Evolutionary conservation across 2,113 vertebrate genomes (phyloP), one percentile per base, ranked within the genome.

Genomic region (Arothron firmamentum): DNA sequence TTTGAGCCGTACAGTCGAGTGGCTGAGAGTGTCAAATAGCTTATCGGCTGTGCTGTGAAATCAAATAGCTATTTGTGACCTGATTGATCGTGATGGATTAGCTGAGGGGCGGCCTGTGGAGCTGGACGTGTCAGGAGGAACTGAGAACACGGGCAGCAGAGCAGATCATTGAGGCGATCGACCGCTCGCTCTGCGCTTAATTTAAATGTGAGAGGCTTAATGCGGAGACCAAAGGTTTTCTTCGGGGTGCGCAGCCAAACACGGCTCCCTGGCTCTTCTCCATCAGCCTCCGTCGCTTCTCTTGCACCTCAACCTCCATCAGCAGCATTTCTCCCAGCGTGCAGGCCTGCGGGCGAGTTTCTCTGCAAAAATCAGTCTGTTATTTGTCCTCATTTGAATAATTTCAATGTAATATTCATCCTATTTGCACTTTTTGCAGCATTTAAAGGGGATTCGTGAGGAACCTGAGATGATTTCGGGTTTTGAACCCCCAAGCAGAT

Each of bases 31-130:
- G 6, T 47, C 51, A 6, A 62, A 63, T 25, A 47, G 70, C 42
- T 60, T 63, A 47, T 76, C 74, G 72, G 65, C 59, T 69, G 46
- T 6, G 16, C 51, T 58, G 65, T 64, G 63, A 72, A 75, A 62
- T 78, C 62, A 38, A 47, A 63, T 62, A 58, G 63, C 74, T 68
- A 70, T 77, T 78, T 76, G 77, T 61, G 80, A 73, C 67, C 56
- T 66, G 81, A 86, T 83, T 87, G 78, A 85, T 83, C 21, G 19
- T 70, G 77, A 86, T 77, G 69, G 78, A 85, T 81, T 70, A 72
- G 72, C 72, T 41, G 59, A 65, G 65, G 68, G 53, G 52, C 6
- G 16, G 60, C 70, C 52, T 67, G 56, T 68, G 78, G 65, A 84
- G 75, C 68, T 65, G 13, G 59, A 78, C 80, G 77, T 78, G 77